Base-by-base conservation (phyloP, 2,113 vertebrate species). In the Mola mola region DNA sequence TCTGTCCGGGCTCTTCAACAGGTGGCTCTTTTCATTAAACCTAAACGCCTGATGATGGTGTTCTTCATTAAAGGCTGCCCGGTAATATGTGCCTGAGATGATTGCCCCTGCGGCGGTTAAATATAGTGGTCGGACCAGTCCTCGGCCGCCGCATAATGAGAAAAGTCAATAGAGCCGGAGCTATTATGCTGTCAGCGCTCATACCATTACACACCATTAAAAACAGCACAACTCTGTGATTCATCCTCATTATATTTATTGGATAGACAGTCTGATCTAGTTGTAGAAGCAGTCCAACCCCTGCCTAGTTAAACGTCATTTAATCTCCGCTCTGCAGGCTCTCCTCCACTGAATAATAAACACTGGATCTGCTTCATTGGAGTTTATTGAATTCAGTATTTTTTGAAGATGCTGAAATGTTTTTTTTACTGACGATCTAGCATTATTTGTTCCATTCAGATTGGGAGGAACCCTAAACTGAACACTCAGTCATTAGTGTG, bases 221-320 rank as follows among this genome's bases (percentile, higher is more conserved):
- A 87, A 88, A 78, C 67, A 60, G 70, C 67, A 70, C 81, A 79
- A 68, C 75, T 83, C 84, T 76, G 75, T 78, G 79, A 88, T 90
- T 91, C 79, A 84, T 83, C 72, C 77, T 87, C 86, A 90, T 93
- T 92, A 93, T 90, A 83, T 92, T 91, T 92, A 93, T 92, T 92
- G 88, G 81, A 85, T 67, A 24, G 74, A 76, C 49, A 53, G 46
- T 15, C 68, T 42, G 52, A 70, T 80, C 63, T 89, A 80, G 91
- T 87, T 88, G 87, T 80, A 80, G 41, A 37, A 74, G 66, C 37
- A 17, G 59, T 38, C 16, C 58, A 6, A 12, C 17, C 56, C 9
- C 50, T 25, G 59, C 52, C 62, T 63, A 70, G 83, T 74, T 83
- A 63, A 64, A 66, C 65, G 16, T 70, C 11, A 38, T 38, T 38